Percentiles rank a stretch among this genome's conserved stretches.
Evolutionary conservation across 2,113 vertebrate genomes (phyloP).

Genomic region (Nasalis larvatus): DNA sequence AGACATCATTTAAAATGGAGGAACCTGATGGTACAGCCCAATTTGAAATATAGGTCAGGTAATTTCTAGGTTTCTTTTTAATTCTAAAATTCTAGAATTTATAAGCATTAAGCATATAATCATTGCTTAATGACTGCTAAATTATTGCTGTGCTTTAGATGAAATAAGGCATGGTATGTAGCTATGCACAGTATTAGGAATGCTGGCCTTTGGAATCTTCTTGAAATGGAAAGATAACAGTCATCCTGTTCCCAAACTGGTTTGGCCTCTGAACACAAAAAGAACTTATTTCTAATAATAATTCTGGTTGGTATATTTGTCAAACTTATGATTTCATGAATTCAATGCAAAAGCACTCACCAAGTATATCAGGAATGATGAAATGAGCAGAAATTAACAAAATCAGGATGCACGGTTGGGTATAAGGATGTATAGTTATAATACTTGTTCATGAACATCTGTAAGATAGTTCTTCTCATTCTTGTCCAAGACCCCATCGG

Average conservation of each 20-base stretch:
- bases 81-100: neutral
- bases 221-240: neutral
- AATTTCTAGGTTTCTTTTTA: neutral
- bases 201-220: neutral
- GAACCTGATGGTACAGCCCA: neutral
- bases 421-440: neutral
- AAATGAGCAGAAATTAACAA: neutral
- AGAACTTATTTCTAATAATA: neutral
- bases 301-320: neutral
- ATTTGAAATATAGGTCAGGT: neutral
- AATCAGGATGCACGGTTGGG: neutral
- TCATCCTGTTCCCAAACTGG: neutral
- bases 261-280: neutral
- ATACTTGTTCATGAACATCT: neutral
- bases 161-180: neutral
- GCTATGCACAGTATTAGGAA: neutral
- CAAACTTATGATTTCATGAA: neutral
- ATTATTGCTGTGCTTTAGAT: neutral
- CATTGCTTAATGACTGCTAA: neutral
- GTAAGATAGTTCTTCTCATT: neutral
- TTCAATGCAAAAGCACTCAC: neutral
- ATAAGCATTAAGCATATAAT: no score
- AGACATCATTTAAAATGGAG: neutral
- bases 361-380: neutral
- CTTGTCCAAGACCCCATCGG: neutral